Evolutionary conservation across 2,113 vertebrate genomes (phyloP).

Genomic region (Nyctibius bracteatus): DNA sequence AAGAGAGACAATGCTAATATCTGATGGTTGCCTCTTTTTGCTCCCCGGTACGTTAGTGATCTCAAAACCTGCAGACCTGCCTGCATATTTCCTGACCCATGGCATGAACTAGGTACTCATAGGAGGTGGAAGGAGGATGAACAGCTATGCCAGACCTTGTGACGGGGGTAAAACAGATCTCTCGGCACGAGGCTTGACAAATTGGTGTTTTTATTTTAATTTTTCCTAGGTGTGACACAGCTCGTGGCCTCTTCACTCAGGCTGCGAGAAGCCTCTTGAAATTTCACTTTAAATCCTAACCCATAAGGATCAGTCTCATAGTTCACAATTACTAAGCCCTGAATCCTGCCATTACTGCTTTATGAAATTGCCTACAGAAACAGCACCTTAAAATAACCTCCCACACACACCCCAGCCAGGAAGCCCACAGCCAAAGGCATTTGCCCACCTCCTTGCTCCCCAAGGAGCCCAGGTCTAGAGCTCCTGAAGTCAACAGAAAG

Average conservation of each 20-base stretch:
- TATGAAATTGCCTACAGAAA: neutral
- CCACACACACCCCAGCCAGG: neutral
- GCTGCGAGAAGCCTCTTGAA: neutral
- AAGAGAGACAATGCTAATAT: neutral
- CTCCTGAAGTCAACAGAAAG: slow-evolving; percentile 16
- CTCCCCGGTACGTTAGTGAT: neutral
- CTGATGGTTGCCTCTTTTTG: neutral
- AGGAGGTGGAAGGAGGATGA: neutral
- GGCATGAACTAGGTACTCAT: neutral
- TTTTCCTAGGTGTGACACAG: slow-evolving; percentile 3
- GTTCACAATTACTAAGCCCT: neutral
- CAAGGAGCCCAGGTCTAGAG: neutral
- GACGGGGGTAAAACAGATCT: neutral
- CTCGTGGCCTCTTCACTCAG: neutral
- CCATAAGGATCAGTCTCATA: neutral
- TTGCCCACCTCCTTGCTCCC: neutral
- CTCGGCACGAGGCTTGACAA: neutral
- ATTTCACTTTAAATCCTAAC: neutral
- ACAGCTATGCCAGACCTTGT: neutral
- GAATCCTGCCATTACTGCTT: neutral
- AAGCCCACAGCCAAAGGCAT: neutral
- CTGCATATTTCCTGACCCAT: neutral
- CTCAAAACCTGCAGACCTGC: neutral
- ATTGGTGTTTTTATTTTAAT: neutral
- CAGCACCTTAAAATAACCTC: neutral